phyloP scores from a whole-genome alignment of 2,797 vertebrate genomes.

The Hoplostethus atlanticus region DNA sequence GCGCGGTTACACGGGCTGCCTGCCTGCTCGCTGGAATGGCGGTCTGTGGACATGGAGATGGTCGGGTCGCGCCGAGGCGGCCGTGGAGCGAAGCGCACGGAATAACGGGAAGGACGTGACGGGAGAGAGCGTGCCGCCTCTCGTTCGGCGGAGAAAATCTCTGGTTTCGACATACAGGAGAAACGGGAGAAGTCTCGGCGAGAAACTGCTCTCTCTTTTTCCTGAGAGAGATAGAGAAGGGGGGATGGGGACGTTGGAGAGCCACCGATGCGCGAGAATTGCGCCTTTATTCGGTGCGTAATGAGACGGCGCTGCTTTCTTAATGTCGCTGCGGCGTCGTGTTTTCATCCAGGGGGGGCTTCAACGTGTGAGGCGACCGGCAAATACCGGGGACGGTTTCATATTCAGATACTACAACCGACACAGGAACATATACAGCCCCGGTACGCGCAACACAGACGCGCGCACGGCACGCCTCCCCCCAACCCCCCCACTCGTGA shows the following conservation, averaged over 20 bases:
- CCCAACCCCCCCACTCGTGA: conserved; percentile 20
- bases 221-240: conserved; percentile 29
- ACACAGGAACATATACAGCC: conserved; percentile 62
- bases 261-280: conserved; percentile 30
- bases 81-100: conserved; percentile 2
- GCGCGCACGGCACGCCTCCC: conserved; percentile 51
- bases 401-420: conserved; percentile 59
- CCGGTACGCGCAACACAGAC: conserved; percentile 48
- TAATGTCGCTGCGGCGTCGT: conserved; percentile 29
- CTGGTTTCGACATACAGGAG: conserved; percentile 32
- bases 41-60: conserved; percentile 25
- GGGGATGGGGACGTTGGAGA: conserved; percentile 58
- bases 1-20: conserved; percentile 65
- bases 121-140: not conserved
- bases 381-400: conserved; percentile 67
- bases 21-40: conserved; percentile 53
- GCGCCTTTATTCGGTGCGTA: conserved; percentile 57
- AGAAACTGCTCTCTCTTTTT: conserved; percentile 54
- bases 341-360: not conserved
- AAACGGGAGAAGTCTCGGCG: conserved; percentile 48
- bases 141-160: conserved; percentile 35
- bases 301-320: conserved; percentile 37
- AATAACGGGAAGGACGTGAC: not conserved
- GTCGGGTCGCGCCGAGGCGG: conserved; percentile 19
- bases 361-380: conserved; percentile 53